Evolutionary conservation across 1,140 invertebrate species (phyloP), one percentile per base, ranked within the genome.

Genomic region (Glomeris maerens): DNA sequence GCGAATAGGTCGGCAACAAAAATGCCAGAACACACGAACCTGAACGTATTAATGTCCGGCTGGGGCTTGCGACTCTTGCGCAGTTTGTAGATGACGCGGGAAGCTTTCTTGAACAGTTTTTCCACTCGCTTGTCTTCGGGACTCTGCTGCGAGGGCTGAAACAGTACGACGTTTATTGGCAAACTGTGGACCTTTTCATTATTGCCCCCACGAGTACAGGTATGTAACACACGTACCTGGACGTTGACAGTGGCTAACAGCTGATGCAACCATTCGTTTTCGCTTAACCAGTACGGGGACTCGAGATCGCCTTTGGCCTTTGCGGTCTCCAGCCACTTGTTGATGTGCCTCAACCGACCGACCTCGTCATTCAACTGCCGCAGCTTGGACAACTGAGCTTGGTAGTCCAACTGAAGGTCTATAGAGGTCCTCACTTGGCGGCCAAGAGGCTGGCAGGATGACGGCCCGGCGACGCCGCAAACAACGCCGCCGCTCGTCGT

Each of bases 21-120:
- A 21, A 54, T 10, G 38, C 26, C 21, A 27, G 3, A 49, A 14
- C 17, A 52, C 50, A 80, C 82, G 78, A 68, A 94, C 89, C 88
- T 91, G 68, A 95, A 94, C 21, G 86, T 88, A 57, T 88, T 81
- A 50, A 91, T 73, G 65, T 93, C 89, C 1, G 88, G 87, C 64
- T 87, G 84, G 48, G 85, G 81, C 56, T 82, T 83, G 59, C 86
- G 81, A 26, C 81, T 87, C 66, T 85, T 84, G 49, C 88, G 68
- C 40, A 95, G 67, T 56, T 88, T 84, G 64, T 93, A 90, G 52
- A 94, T 86, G 67, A 92, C 86, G 59, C 84, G 78, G 45, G 83
- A 85, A 2, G 87, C 87, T 66, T 84, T 83, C 66, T 83, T 79
- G 28, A 92, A 68, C 64, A 90, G 78, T 57, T 83, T 81, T 55